Evolutionary conservation across 2,797 vertebrate genomes (phyloP).

Genomic region (Pagetopsis macropterus): DNA sequence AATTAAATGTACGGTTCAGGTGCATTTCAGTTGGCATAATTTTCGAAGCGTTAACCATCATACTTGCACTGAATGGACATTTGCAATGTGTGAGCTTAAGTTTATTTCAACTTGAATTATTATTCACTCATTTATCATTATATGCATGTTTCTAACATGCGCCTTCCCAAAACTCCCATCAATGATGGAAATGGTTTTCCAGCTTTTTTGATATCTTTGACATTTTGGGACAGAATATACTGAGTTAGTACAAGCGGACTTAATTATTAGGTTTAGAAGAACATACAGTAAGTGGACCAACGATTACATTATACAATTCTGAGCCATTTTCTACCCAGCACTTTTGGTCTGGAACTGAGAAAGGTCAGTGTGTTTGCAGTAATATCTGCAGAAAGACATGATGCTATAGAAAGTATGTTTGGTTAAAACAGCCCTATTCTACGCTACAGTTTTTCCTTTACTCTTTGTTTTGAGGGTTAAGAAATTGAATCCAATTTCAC

Average conservation of each 20-base stretch:
- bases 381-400: conserved; percentile 14
- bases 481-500: conserved; percentile 27
- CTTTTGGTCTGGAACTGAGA: conserved; percentile 21
- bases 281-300: conserved; percentile 26
- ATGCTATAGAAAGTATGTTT: not conserved
- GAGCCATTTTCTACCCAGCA: conserved; percentile 37
- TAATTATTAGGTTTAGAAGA: conserved; percentile 51
- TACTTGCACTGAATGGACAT: not conserved
- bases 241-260: conserved; percentile 27
- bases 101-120: not conserved
- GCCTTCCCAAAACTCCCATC: not conserved
- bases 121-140: not conserved
- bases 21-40: not conserved
- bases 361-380: conserved; percentile 8
- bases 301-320: conserved; percentile 37
- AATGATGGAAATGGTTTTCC: conserved; percentile 8
- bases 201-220: conserved; percentile 22
- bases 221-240: conserved; percentile 20
- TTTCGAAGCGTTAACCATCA: not conserved
- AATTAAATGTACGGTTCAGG: not conserved
- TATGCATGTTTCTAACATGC: not conserved
- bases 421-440: conserved; percentile 6
- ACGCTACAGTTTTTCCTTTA: not conserved
- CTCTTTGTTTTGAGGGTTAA: conserved; percentile 4
- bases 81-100: not conserved